Percentiles rank a stretch among this genome's conserved stretches.
Evolutionary conservation across 2,888 invertebrate species (phyloP).

Genomic region (Anoncus sp.): DNA sequence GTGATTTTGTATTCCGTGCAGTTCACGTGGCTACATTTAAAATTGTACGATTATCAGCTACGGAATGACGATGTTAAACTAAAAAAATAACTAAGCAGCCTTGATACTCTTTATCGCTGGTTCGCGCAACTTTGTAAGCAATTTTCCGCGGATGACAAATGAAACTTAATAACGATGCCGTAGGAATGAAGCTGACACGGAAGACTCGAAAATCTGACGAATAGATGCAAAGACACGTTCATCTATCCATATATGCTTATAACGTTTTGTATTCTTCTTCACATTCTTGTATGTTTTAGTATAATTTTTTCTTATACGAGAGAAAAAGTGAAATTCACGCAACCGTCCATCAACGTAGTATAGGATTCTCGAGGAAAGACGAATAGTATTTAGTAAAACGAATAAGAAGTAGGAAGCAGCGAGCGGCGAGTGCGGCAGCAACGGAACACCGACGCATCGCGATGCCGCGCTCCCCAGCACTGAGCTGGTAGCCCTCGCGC

Average conservation of each 20-base stretch:
- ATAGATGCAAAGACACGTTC: slow-evolving; percentile 28
- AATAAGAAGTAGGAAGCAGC: slow-evolving; percentile 67
- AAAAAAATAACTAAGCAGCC: background rate
- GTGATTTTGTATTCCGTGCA: slow-evolving; percentile 30
- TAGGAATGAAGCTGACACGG: slow-evolving; percentile 21
- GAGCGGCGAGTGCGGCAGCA: slow-evolving; percentile 75
- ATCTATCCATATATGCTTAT: slow-evolving; percentile 10
- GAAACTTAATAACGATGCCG: background rate
- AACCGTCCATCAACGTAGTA: slow-evolving; percentile 44
- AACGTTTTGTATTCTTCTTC: slow-evolving; percentile 11
- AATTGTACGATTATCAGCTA: slow-evolving; percentile 1
- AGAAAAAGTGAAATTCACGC: slow-evolving; percentile 32
- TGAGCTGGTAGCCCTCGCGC: slow-evolving; percentile 78
- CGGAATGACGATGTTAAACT: background rate
- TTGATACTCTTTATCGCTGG: background rate
- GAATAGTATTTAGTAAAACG: slow-evolving; percentile 44
- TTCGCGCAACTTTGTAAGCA: slow-evolving; percentile 2
- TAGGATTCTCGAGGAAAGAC: slow-evolving; percentile 44
- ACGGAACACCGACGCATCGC: slow-evolving; percentile 80
- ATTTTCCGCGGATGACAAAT: slow-evolving; percentile 11
- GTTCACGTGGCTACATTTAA: slow-evolving; percentile 19
- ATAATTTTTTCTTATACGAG: slow-evolving; percentile 23
- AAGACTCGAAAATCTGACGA: slow-evolving; percentile 25
- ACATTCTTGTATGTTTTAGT: slow-evolving; percentile 13
- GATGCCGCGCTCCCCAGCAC: slow-evolving; percentile 81